Base-by-base conservation (phyloP, 2,888 invertebrate genomes). In the Polymixis flavicincta region DNA sequence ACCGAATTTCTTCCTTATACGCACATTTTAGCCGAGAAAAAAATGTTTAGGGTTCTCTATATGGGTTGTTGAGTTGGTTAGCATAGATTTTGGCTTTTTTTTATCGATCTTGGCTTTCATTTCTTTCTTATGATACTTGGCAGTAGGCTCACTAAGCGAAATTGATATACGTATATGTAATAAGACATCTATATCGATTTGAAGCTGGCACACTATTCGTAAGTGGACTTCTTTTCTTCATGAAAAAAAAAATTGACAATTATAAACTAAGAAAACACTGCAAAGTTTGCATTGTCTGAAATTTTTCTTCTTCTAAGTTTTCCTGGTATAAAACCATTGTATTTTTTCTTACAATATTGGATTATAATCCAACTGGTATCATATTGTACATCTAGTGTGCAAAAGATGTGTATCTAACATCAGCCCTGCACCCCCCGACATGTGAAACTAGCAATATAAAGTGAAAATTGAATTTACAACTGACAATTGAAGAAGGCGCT, bases 391-490 rank as follows among this genome's bases (percentile, higher is more conserved):
- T 78, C 77, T 63, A 83, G 74, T 70, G 69, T 69, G 78, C 74
- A 80, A 67, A 81, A 87, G 76, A 87, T 83, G 71, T 83, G 79
- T 86, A 83, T 85, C 82, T 82, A 76, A 85, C 78, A 78, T 77
- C 60, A 76, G 61, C 32, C 82, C 88, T 91, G 89, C 92, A 92
- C 94, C 94, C 93, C 89, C 90, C 91, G 92, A 90, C 87, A 92
- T 91, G 88, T 91, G 93, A 93, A 94, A 93, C 94, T 94, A 92
- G 89, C 94, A 93, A 94, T 96, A 95, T 95, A 94, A 93, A 95
- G 94, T 94, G 94, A 94, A 95, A 96, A 96, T 96, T 96, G 95
- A 94, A 96, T 96, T 96, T 95, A 94, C 93, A 94, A 92, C 94
- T 96, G 95, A 96, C 96, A 95, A 96, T 95, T 93, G 95, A 91